Conservation (phyloP, 1,140 invertebrate genomes). For the Neotoxoptera formosana region DNA sequence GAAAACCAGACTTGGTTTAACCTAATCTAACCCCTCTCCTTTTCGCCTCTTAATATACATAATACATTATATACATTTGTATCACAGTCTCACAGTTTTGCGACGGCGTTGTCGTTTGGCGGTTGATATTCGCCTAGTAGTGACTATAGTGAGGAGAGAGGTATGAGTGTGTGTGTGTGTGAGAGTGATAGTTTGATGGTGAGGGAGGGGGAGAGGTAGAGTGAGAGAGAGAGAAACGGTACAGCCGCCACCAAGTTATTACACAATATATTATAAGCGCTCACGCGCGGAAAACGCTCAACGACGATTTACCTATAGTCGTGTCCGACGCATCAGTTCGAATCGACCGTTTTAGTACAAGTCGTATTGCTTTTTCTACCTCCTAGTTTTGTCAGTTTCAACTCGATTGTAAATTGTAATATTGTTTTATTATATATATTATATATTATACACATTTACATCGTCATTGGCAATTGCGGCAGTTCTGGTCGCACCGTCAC, state of each 20-base stretch:
- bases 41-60: not conserved
- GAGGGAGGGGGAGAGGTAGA: not conserved
- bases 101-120: not conserved
- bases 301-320: not conserved
- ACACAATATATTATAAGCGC: not conserved
- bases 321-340: conserved; percentile 34
- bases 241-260: not conserved
- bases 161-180: not conserved
- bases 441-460: no score
- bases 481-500: not conserved
- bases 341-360: conserved; percentile 23
- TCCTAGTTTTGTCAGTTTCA: not conserved
- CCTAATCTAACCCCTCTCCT: not conserved
- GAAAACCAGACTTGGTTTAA: conserved; percentile 28
- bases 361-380: not conserved
- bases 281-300: conserved; percentile 22
- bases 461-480: not conserved
- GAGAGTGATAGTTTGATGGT: no score
- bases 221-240: not conserved
- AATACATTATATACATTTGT: not conserved
- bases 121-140: not conserved
- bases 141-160: not conserved
- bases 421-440: not conserved
- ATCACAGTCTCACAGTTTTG: not conserved
- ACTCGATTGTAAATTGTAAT: conserved; percentile 11